Evolutionary conservation across 2,113 vertebrate species (phyloP).

Genomic region (Prolemur simus): DNA sequence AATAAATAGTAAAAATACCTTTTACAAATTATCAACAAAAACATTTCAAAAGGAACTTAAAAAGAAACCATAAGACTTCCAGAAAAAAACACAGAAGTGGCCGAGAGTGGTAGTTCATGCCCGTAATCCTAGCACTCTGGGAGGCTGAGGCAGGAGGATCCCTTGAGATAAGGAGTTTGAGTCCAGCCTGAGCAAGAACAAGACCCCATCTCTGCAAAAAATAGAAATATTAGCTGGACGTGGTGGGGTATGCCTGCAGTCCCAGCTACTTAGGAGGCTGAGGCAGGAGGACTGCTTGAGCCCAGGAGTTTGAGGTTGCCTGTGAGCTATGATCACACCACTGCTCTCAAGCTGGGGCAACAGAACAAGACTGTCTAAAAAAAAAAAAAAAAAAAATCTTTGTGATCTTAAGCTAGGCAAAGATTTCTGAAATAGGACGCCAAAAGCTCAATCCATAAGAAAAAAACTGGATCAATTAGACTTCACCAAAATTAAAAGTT

Average conservation of each 20-base stretch:
- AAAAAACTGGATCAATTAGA: neutral
- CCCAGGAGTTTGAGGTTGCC: no score
- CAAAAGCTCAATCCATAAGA: neutral
- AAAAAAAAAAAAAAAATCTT: neutral
- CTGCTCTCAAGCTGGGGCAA: neutral
- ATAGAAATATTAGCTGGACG: neutral
- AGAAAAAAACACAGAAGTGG: neutral
- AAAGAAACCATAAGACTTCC: no score
- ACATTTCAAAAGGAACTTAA: neutral
- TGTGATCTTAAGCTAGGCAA: neutral
- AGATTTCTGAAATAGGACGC: neutral
- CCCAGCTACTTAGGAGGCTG: no score
- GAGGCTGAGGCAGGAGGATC: neutral
- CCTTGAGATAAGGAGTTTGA: neutral
- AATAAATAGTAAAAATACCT: neutral
- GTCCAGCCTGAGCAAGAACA: neutral
- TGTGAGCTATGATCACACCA: neutral
- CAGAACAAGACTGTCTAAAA: neutral
- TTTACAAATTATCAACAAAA: neutral
- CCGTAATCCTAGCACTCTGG: neutral
- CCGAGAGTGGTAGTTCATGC: rapidly evolving
- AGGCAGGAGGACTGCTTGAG: no score
- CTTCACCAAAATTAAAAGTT: neutral
- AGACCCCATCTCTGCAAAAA: neutral
- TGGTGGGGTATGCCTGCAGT: neutral